Conservation (phyloP, 2,113 vertebrate species). For the Tragelaphus strepsiceros region DNA sequence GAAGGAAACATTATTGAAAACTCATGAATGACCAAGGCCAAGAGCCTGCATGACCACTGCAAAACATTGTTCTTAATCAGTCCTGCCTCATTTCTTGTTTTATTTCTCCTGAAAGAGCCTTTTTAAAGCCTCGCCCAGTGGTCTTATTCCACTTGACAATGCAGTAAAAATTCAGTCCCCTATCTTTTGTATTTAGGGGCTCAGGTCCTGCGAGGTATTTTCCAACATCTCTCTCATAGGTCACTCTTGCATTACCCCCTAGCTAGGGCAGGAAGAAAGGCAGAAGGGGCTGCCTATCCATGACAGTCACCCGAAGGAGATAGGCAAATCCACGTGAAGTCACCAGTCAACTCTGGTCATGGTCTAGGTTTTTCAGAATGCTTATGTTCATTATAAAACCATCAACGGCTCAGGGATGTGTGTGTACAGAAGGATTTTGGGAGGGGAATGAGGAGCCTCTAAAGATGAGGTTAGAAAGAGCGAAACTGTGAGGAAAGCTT, state of each 20-base stretch:
- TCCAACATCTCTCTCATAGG: not conserved
- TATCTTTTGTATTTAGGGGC: not conserved
- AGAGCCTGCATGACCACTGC: not conserved
- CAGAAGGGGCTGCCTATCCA: not conserved
- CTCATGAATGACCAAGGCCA: not conserved
- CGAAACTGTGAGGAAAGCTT: not conserved
- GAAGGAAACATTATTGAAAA: constrained; percentile 4
- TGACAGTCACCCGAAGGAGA: not conserved
- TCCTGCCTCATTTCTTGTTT: not conserved
- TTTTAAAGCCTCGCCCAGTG: not conserved
- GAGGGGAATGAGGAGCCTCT: not conserved
- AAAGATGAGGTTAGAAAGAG: not conserved
- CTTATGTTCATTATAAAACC: not conserved
- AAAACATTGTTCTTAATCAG: not conserved
- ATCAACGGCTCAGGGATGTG: not conserved
- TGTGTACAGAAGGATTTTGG: not conserved
- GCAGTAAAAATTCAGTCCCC: not conserved
- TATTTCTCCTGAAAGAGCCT: not conserved
- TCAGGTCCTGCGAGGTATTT: not conserved
- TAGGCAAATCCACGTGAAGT: not conserved
- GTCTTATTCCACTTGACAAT: not conserved
- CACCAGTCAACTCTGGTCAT: not conserved
- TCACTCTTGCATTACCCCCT: not conserved
- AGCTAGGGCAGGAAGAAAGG: not conserved
- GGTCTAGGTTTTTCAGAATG: not conserved